Evolutionary conservation across 2,113 vertebrate genomes (phyloP), one percentile per base, ranked within the genome.

Genomic region (Pteruthius melanotis): DNA sequence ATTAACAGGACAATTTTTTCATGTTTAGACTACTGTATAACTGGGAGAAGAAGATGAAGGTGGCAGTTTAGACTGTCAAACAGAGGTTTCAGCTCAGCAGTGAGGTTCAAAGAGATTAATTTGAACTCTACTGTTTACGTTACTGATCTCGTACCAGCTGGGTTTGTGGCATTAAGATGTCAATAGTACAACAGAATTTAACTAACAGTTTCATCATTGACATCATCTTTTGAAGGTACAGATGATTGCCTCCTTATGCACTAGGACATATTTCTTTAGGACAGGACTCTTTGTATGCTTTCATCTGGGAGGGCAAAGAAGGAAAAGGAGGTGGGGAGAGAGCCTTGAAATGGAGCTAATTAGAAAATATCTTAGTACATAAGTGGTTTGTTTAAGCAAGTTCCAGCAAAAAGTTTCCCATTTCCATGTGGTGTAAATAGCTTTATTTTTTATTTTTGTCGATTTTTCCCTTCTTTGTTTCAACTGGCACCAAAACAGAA

Each of bases 121-220:
- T 81, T 83, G 75, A 91, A 89, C 85, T 93, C 7, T 1, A 40
- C 72, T 96, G 83, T 94, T 93, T 96, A 85, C 7, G 35, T 94
- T 80, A 82, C 86, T 90, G 87, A 94, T 94, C 84, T 95, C 75
- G 0, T 89, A 95, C 86, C 88, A 95, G 95, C 90, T 90, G 94
- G 85, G 92, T 94, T 78, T 90, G 84, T 89, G 88, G 87, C 79
- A 92, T 93, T 93, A 91, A 94, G 95, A 97, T 95, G 96, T 97
- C 97, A 97, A 97, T 97, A 97, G 89, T 93, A 97, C 95, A 96
- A 93, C 96, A 91, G 95, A 96, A 96, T 95, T 96, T 96, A 97
- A 94, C 95, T 94, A 96, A 96, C 94, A 94, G 93, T 96, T 97
- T 97, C 95, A 97, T 96, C 95, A 95, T 3, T 95, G 96, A 97